Conservation (phyloP, 2,113 vertebrate genomes). For the Neogobius melanostomus region DNA sequence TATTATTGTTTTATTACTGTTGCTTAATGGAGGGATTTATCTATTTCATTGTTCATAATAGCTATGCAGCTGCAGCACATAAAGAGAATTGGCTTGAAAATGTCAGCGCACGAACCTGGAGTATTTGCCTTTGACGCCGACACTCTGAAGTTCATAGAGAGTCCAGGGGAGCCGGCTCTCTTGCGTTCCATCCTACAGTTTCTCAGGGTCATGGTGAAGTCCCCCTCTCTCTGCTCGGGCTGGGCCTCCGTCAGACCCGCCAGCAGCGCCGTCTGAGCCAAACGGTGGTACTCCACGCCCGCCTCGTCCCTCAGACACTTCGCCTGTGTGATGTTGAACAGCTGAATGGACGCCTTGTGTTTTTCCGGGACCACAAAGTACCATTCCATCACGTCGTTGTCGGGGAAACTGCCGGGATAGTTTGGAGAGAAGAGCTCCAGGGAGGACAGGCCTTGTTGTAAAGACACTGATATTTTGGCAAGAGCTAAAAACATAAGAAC, state of each 20-base stretch:
- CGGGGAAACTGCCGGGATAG: constrained; percentile 83
- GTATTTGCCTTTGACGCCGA: constrained; percentile 40
- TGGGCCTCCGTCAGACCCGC: constrained; percentile 70
- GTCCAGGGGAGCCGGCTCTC: constrained; percentile 50
- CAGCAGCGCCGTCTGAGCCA: constrained; percentile 27
- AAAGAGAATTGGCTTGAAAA: too few relatives aligned
- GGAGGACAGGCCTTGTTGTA: constrained; percentile 70
- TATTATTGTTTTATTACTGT: too few relatives aligned
- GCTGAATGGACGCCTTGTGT: constrained; percentile 71
- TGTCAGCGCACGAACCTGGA: constrained; percentile 42
- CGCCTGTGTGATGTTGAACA: constrained; percentile 76
- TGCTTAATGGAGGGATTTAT: too few relatives aligned
- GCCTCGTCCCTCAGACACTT: constrained; percentile 80
- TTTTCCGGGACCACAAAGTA: constrained; percentile 77
- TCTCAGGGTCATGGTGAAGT: constrained; percentile 83
- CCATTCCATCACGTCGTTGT: constrained; percentile 85
- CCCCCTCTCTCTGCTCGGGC: constrained; percentile 72
- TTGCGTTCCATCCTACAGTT: constrained; percentile 83
- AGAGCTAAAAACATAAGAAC: constrained; percentile 70
- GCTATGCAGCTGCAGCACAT: too few relatives aligned
- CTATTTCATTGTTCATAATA: too few relatives aligned
- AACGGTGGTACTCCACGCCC: constrained; percentile 77
- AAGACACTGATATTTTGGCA: constrained; percentile 80
- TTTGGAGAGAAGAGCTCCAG: constrained; percentile 84
- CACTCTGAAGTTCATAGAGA: constrained; percentile 78